Percentiles rank a stretch among this genome's conserved stretches.
Conservation (phyloP, 2,797 vertebrate genomes). For the Chelonia mydas region DNA sequence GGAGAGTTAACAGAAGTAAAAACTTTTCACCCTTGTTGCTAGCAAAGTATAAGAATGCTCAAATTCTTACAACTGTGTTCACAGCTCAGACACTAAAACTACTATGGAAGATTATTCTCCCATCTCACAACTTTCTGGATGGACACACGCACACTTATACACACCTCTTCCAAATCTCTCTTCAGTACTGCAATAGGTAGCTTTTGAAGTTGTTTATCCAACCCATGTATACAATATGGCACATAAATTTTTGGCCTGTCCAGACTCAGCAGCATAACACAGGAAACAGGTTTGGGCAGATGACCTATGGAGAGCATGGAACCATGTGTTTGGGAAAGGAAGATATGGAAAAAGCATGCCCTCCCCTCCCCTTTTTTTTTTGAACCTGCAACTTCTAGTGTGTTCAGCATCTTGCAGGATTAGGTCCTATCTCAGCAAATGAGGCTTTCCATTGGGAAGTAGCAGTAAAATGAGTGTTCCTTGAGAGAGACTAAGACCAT, state of each 20-base stretch:
- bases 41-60: conserved; percentile 8
- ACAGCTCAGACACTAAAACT: background rate
- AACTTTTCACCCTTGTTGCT: conserved; percentile 46
- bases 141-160: background rate
- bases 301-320: background rate
- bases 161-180: background rate
- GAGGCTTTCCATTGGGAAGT: background rate
- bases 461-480: background rate
- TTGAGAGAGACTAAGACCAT: background rate
- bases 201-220: background rate
- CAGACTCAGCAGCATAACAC: background rate
- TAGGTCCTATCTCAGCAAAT: background rate
- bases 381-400: background rate
- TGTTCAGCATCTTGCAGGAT: background rate
- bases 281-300: background rate
- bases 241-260: background rate
- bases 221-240: background rate
- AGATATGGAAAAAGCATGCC: background rate
- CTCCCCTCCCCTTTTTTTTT: no score
- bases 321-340: background rate
- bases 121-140: background rate
- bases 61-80: background rate
- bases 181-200: background rate
- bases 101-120: fast-evolving
- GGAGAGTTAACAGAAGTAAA: background rate